These are phyloP conservation scores for Sphaeridia pumilis DNA, from an alignment of 2,888 invertebrate genomes.

Conservation along the genomic window DNA sequence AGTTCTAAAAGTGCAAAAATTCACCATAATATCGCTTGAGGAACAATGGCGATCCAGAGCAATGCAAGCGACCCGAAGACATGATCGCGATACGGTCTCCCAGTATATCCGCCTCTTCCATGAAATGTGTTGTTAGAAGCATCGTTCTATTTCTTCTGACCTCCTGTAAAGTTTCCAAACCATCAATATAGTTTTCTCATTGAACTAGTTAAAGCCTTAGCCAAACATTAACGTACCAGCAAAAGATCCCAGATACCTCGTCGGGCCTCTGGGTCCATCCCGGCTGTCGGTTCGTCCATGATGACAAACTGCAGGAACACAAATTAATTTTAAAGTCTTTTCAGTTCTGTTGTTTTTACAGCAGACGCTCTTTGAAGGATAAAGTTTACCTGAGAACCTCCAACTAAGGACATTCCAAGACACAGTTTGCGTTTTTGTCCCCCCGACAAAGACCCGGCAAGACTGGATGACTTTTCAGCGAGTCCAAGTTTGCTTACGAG, in stretches of 20 bases:
- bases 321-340: not conserved
- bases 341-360: not conserved
- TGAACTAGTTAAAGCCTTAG: no score
- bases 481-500: conserved; percentile 53
- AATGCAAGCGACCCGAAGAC: conserved; percentile 55
- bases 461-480: conserved; percentile 49
- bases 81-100: conserved; percentile 82
- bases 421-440: conserved; percentile 85
- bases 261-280: conserved; percentile 48
- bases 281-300: conserved; percentile 46
- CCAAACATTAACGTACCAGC: conserved; percentile 52
- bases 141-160: conserved; percentile 61
- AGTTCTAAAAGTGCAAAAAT: no score
- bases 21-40: conserved; percentile 55
- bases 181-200: no score
- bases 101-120: conserved; percentile 89
- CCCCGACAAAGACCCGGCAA: conserved; percentile 63
- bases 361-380: not conserved
- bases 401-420: conserved; percentile 72
- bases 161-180: conserved; percentile 37
- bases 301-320: conserved; percentile 41
- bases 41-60: conserved; percentile 70
- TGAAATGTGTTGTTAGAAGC: conserved; percentile 83
- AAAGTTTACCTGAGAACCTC: conserved; percentile 53
- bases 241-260: conserved; percentile 62